Evolutionary conservation across 2,888 invertebrate genomes (phyloP).

Genomic region (Polylopha cassiicola): DNA sequence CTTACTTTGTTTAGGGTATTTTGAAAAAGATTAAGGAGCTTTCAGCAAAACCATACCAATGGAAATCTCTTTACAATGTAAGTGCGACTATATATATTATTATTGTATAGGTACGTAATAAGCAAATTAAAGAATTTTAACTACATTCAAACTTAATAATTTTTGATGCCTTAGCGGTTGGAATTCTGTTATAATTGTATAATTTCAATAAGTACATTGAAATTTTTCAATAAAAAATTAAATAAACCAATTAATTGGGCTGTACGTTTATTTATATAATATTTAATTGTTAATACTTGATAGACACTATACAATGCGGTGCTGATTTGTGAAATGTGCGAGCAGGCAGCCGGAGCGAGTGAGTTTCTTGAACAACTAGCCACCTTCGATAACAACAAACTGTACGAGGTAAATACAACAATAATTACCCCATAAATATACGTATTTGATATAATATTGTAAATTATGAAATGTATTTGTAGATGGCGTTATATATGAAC

Average conservation of each 20-base stretch:
- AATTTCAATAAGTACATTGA: no score
- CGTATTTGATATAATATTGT: background rate
- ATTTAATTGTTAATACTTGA: slow-evolving; percentile 25
- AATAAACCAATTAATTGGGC: background rate
- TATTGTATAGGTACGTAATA: no score
- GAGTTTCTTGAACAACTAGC: slow-evolving; percentile 73
- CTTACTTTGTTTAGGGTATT: slow-evolving; percentile 69
- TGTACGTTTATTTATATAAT: background rate
- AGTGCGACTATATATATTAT: slow-evolving; percentile 30
- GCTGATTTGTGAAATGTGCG: slow-evolving; percentile 81
- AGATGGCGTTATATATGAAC: slow-evolving; percentile 83
- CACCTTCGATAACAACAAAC: slow-evolving; percentile 66
- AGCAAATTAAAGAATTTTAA: no score
- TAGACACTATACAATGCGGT: slow-evolving; percentile 84
- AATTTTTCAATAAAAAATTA: no score
- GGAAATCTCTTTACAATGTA: slow-evolving; percentile 84
- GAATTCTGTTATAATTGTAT: no score
- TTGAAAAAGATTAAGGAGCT: slow-evolving; percentile 79
- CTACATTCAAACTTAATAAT: no score
- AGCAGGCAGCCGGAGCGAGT: slow-evolving; percentile 61
- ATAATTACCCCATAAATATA: slow-evolving; percentile 6
- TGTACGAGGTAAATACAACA: slow-evolving; percentile 56
- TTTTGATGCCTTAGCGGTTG: no score
- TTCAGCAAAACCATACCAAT: slow-evolving; percentile 80
- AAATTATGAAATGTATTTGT: background rate